Evolutionary conservation across 2,113 vertebrate species (phyloP).

Genomic region (Corythoichthys haematopterus): DNA sequence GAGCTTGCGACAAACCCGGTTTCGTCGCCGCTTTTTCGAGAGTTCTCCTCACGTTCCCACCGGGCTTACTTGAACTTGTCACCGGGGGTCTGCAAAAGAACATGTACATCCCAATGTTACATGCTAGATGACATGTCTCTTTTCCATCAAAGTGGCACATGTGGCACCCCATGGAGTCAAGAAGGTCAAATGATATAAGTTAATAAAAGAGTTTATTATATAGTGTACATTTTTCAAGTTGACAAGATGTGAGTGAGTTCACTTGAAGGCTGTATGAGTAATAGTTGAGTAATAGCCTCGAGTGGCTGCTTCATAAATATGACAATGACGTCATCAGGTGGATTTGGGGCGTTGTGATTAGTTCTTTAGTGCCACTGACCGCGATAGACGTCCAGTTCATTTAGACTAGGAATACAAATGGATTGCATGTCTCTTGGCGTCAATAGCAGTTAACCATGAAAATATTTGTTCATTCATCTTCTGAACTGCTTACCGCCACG

Average conservation of each 20-base stretch:
- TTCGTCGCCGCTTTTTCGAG: slow-evolving; percentile 11
- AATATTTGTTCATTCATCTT: too few species aligned
- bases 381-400: too few species aligned
- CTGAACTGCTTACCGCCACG: too few species aligned
- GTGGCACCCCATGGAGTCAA: slow-evolving; percentile 56
- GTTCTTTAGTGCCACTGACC: too few species aligned
- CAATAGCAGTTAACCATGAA: too few species aligned
- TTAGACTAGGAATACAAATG: too few species aligned
- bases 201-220: neutral
- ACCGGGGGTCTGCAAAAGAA: slow-evolving; percentile 13
- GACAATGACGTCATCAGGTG: neutral
- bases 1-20: slow-evolving; percentile 45
- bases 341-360: neutral
- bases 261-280: neutral
- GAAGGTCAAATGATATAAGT: slow-evolving; percentile 32
- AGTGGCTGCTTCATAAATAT: neutral
- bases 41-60: slow-evolving; percentile 7
- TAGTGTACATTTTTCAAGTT: neutral
- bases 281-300: neutral
- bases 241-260: neutral
- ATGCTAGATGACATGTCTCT: slow-evolving; percentile 49
- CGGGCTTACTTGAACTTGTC: slow-evolving; percentile 15
- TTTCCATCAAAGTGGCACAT: slow-evolving; percentile 56
- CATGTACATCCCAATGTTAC: neutral
- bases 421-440: too few species aligned